Base-by-base conservation (phyloP, 2,113 vertebrate species). In the Pionites leucogaster region DNA sequence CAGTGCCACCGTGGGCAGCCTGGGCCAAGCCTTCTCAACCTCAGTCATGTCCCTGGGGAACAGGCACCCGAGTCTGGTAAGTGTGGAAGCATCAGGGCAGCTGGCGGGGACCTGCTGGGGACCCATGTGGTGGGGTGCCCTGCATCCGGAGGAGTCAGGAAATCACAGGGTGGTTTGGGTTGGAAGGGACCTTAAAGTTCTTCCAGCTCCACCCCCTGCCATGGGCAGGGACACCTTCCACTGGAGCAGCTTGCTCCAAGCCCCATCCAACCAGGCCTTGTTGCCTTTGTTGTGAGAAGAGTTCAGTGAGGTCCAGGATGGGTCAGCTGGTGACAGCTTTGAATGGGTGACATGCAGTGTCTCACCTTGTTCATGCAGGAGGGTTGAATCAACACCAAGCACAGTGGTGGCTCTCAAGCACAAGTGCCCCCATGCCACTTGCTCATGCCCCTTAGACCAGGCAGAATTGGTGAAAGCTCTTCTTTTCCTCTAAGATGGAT, bases 51-150 rank as follows among this genome's bases (percentile, higher is more conserved):
- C 99, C 7, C 96, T 99, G 78, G 98, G 98, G 14, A 99, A 96
- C 97, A 98, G 99, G 88, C 99, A 99, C 88, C 87, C 98, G 0
- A 96, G 97, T 44, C 98, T 99, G 99, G 99, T 99, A 89, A 98
- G 98, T 92, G 76, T 14, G 59, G 80, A 25, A 71, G 44, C 41
- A 1, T 6, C 13, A 1, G 1, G 9, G 83, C 52, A 69, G 72
- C 69, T 70, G 76, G 6, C 0, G 1, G 82, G 52, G 69, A 7
- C 9, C 1, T 2, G 2, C 44, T 3, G 7, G 65, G 69, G 67
- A 71, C n/a, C 7, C 4, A 1, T 2, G 1, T 9, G 6, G 1
- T 0, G 1, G 13, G 1, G 7, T 82, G 17, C 11, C 8, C 19
- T 49, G 59, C 27, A 11, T 19, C 25, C 47, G 5, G 50, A 22